Base-by-base conservation (phyloP, 2,888 invertebrate genomes). In the Athripsodes cinereus region DNA sequence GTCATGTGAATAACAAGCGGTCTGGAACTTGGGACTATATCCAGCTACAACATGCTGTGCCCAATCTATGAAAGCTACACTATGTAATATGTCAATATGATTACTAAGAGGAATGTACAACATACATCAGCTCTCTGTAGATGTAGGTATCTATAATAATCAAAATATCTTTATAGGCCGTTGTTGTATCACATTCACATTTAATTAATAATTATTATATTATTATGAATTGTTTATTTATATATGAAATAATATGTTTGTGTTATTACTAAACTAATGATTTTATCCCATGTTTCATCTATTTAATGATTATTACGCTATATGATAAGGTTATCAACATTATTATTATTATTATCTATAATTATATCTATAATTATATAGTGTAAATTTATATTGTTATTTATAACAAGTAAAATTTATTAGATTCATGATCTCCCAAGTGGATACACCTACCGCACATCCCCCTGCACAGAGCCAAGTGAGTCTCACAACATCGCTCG, bases 381-480 rank as follows among this genome's bases (percentile, higher is more conserved):
- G 5, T 13, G 40, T 40, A 40, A 40, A 40, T 40, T 16, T 40
- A 50, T 35, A 55, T 56, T 59, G 60, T 62, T 62, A 62, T 56
- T 22, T 52, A 56, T 55, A 59, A 59, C 59, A 56, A 61, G 61
- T 63, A 56, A 62, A 63, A 61, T 55, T 61, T 62, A 58, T 61
- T 63, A 58, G 55, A 47, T 48, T 59, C 59, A 60, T 63, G 63
- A 63, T 63, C 63, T 63, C 63, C 61, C 57, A 56, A 58, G 63
- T 59, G 63, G 58, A 55, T 61, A 59, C 63, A 55, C 6, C n/a
- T n/a, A n/a, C 3, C 26, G 26, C 26, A n/a, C 26, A 26, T 26
- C 26, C 26, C 26, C 26, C 34, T 40, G 22, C 22, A 22, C 26
- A 44, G 5, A 6, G 5, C 44, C 44, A 18, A 5, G 44, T 18